phyloP scores from a whole-genome alignment of 2,888 invertebrate genomes.

The Acronicta aceris region DNA sequence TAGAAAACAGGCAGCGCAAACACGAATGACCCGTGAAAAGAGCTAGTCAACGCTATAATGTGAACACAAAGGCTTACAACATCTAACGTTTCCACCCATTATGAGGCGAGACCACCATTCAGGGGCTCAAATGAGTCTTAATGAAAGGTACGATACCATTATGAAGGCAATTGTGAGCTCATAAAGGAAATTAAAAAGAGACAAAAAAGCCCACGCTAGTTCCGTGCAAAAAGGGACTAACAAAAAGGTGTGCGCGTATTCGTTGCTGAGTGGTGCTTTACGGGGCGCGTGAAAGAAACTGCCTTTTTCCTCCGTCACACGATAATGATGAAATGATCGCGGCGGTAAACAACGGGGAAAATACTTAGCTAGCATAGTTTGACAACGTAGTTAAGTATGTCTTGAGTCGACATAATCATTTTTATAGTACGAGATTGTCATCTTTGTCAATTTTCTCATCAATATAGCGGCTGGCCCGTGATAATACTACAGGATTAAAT shows the following conservation, averaged over 20 bases:
- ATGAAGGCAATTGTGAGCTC: constrained; percentile 85
- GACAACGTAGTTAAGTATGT: no score
- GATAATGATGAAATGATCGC: constrained; percentile 47
- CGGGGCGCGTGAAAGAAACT: constrained; percentile 57
- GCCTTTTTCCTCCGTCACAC: constrained; percentile 42
- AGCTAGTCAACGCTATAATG: constrained; percentile 71
- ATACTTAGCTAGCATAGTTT: constrained; percentile 1
- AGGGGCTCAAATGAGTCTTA: constrained; percentile 82
- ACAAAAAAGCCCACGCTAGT: constrained; percentile 71
- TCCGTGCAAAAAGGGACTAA: constrained; percentile 61
- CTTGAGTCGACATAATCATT: no score
- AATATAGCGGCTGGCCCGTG: no score
- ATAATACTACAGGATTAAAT: no score
- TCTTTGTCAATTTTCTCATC: no score
- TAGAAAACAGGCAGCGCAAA: constrained; percentile 68
- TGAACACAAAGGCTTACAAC: constrained; percentile 80
- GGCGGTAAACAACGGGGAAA: constrained; percentile 25
- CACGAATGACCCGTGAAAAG: constrained; percentile 78
- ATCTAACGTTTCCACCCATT: constrained; percentile 81
- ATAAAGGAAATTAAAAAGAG: constrained; percentile 86
- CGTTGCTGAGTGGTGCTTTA: constrained; percentile 57
- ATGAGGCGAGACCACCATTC: constrained; percentile 81
- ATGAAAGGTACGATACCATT: constrained; percentile 86
- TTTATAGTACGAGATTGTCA: no score
- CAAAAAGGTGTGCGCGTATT: constrained; percentile 63